Base-by-base conservation (phyloP, 2,888 invertebrate genomes). In the Pandemis heparana region DNA sequence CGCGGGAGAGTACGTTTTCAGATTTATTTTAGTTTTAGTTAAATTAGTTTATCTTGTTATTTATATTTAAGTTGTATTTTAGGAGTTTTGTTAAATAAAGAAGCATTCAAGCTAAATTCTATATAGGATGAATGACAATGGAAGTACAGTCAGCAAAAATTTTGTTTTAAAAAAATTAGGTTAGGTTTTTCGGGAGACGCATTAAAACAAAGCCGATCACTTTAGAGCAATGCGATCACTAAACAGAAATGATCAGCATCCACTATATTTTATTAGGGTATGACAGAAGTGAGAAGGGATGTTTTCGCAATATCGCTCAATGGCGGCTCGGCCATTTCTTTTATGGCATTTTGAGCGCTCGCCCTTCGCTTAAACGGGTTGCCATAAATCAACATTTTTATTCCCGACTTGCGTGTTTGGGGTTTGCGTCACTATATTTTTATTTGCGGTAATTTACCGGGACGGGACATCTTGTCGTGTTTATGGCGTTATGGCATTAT, bases 291-390 rank as follows among this genome's bases (percentile, higher is more conserved):
- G 80, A 81, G 82, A 81, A 80, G 80, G 83, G 83, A 81, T 83
- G 82, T 80, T 81, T 79, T 81, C 78, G 84, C 85, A 82, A 83
- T 82, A 82, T 80, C 82, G 80, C 75, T 76, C 79, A 73, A 79
- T 76, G 78, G 78, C 70, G 77, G 73, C 78, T 70, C 75, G 75
- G 75, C 80, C 79, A 78, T 83, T 82, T 79, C 80, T 80, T 81
- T 85, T 83, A 85, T 81, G 77, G 82, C 80, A 76, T 80, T 84
- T 82, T 82, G 84, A 85, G 77, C 82, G 83, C 73, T 71, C 79
- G 79, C 82, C 81, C 80, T 78, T 79, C 81, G 83, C 82, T 79
- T 78, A 77, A 79, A 80, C 79, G 82, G 80, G 80, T 81, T 80
- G 80, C 79, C 81, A 80, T 82, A 70, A 72, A 70, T 75, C 77